Percentiles rank a stretch among this genome's conserved stretches.
phyloP scores from a whole-genome alignment of 2,797 vertebrate genomes.

The Lepus oiostolus region DNA sequence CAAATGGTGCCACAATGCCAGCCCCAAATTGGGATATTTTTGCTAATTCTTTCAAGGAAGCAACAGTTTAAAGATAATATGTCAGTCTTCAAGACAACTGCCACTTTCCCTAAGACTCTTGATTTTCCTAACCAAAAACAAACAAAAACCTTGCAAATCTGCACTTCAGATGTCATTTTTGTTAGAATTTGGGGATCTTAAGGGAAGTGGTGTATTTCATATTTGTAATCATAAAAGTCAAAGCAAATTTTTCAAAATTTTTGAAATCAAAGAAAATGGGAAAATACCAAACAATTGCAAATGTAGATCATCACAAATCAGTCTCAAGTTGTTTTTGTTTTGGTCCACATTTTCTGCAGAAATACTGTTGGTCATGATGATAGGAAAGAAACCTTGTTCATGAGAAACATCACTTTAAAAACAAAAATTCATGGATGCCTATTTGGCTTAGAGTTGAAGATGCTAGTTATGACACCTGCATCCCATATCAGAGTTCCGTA shows the following conservation, averaged over 20 bases:
- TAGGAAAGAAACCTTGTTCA: constrained; percentile 29
- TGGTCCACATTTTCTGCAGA: constrained; percentile 58
- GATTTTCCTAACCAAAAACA: constrained; percentile 28
- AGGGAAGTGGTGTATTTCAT: background rate
- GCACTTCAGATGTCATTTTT: background rate
- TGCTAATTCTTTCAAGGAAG: constrained; percentile 33
- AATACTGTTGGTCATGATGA: constrained; percentile 48
- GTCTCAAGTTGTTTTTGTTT: background rate
- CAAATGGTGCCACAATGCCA: too few relatives aligned
- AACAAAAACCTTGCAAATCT: constrained; percentile 5
- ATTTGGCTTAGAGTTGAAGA: too few relatives aligned
- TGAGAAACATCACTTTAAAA: constrained; percentile 36
- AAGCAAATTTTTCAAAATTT: background rate
- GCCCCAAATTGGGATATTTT: background rate
- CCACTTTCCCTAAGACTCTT: constrained; percentile 32
- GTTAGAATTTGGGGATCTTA: background rate
- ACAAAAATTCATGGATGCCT: too few relatives aligned
- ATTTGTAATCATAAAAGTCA: background rate
- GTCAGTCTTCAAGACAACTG: constrained; percentile 23
- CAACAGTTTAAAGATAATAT: constrained; percentile 40
- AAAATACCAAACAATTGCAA: constrained; percentile 24
- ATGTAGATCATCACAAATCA: background rate
- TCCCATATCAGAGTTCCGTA: too few relatives aligned
- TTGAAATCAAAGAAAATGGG: constrained; percentile 43
- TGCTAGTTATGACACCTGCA: too few relatives aligned